A percentile compares a stretch with the other conserved stretches of the same genome.
Conservation (phyloP, 2,888 invertebrate species). For the Lomographa bimaculata region DNA sequence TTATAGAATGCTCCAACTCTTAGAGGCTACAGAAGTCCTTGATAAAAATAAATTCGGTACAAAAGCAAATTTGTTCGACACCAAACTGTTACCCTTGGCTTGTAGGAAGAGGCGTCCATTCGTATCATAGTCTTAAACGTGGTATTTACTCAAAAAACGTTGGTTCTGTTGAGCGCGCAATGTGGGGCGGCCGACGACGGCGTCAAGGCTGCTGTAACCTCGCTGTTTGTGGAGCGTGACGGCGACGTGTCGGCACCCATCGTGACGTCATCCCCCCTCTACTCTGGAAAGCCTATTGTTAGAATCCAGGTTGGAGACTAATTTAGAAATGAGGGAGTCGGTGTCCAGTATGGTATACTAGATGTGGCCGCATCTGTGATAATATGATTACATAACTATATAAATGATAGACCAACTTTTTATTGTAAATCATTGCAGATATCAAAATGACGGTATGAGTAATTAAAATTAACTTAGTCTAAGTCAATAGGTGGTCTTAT, state of each 20-base stretch:
- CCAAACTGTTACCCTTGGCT: constrained; percentile 13
- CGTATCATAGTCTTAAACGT: constrained; percentile 39
- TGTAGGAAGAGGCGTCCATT: constrained; percentile 32
- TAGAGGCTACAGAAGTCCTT: too few species aligned
- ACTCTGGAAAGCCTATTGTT: constrained; percentile 5
- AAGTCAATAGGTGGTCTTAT: too few species aligned
- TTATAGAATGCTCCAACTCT: too few species aligned
- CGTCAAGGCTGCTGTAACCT: constrained; percentile 80
- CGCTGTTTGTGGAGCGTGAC: constrained; percentile 83
- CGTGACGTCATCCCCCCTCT: constrained; percentile 65
- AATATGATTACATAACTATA: too few species aligned
- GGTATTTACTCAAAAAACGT: constrained; percentile 63
- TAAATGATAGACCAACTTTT: too few species aligned
- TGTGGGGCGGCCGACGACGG: constrained; percentile 69
- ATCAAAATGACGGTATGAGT: too few species aligned
- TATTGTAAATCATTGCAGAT: too few species aligned
- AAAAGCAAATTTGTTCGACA: too few species aligned
- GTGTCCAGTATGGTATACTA: too few species aligned
- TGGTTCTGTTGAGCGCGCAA: constrained; percentile 70
- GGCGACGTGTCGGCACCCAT: constrained; percentile 81
- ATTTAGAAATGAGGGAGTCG: constrained; percentile 1
- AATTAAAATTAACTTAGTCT: too few species aligned
- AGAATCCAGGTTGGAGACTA: constrained; percentile 4
- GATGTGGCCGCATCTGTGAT: too few species aligned
- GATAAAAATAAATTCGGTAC: too few species aligned